Base-by-base conservation (phyloP, 2,888 invertebrate species). In the Congeria kusceri region DNA sequence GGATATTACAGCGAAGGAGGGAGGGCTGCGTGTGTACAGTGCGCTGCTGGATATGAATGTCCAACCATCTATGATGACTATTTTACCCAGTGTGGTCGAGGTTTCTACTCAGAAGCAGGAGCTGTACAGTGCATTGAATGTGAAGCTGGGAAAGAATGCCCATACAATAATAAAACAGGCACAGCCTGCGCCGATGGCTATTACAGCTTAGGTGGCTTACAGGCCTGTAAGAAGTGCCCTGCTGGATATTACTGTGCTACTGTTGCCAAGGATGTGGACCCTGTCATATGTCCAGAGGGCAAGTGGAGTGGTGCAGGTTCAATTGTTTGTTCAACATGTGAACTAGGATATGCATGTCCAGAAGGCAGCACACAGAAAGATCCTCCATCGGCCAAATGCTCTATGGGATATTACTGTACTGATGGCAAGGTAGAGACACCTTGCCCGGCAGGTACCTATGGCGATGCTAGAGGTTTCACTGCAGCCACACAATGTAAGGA, bases 401-500 rank as follows among this genome's bases (percentile, higher is more conserved):
- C 84, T 3, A 71, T 87, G 23, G 93, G 93, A 3, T 91, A 90
- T 73, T 92, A 89, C 79, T 93, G 93, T 80, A 9, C 66, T 2
- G 88, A 90, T 83, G 93, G 93, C 0, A 79, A 86, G 59, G 66
- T 63, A 9, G 84, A 83, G 68, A 90, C 88, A 20, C 86, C 85
- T 0, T 92, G 92, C 81, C 87, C 91, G n/a, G 84, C 80, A 20
- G 92, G 91, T 5, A 92, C 68, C 5, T 92, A 92, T 80, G 92
- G 92, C 20, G 85, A 83, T 74, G 86, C 67, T 20, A 65, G 56
- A 28, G 92, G 92, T 4, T 87, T 88, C 15, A 75, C 58, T 13
- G 66, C 63, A 25, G 83, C 63, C 0, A 67, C 87, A 1, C 87
- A 89, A 0, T 93, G 93, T 76, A 84, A 66, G 23, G 29, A 59